Conservation (phyloP, 1,140 invertebrate species). For the Globodera rostochiensis region DNA sequence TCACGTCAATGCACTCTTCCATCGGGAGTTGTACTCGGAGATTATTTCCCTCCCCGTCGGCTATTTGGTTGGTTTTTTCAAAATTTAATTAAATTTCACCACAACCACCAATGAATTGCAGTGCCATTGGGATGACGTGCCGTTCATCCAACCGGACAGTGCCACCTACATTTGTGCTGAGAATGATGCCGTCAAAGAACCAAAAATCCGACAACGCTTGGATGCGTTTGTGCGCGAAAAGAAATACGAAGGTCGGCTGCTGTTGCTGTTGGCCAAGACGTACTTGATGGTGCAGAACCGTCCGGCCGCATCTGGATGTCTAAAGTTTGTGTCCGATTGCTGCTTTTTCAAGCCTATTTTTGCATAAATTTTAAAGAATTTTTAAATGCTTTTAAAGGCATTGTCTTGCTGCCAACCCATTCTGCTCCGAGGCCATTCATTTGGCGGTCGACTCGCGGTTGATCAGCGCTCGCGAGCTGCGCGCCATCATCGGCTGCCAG, state of each 20-base stretch:
- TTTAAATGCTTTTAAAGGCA: not conserved
- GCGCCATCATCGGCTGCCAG: conserved; percentile 22
- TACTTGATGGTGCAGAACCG: conserved; percentile 53
- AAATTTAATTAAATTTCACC: not conserved
- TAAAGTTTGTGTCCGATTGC: conserved; percentile 7
- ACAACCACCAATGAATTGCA: not conserved
- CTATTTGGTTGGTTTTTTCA: conserved; percentile 32
- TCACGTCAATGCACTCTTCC: conserved; percentile 44
- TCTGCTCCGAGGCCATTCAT: conserved; percentile 45
- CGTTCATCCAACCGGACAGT: conserved; percentile 31
- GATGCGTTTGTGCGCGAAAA: conserved; percentile 32
- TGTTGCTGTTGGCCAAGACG: conserved; percentile 48
- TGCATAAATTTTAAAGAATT: not conserved
- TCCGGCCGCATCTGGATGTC: conserved; percentile 40
- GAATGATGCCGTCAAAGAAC: conserved; percentile 16
- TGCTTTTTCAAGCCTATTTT: not conserved
- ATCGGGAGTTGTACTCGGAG: conserved; percentile 36
- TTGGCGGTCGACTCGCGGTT: conserved; percentile 42
- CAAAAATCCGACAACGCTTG: conserved; percentile 24
- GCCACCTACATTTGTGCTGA: conserved; percentile 25
- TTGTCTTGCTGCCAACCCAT: conserved; percentile 43
- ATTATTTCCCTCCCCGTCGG: conserved; percentile 36
- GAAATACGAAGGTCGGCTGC: conserved; percentile 45
- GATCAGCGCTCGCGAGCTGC: conserved; percentile 30
- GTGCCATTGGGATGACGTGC: conserved; percentile 38